A percentile compares a stretch with the other conserved stretches of the same genome.
These are phyloP conservation scores for Caranx melampygus DNA, from an alignment of 2,113 vertebrate genomes.

Conservation along the genomic window DNA sequence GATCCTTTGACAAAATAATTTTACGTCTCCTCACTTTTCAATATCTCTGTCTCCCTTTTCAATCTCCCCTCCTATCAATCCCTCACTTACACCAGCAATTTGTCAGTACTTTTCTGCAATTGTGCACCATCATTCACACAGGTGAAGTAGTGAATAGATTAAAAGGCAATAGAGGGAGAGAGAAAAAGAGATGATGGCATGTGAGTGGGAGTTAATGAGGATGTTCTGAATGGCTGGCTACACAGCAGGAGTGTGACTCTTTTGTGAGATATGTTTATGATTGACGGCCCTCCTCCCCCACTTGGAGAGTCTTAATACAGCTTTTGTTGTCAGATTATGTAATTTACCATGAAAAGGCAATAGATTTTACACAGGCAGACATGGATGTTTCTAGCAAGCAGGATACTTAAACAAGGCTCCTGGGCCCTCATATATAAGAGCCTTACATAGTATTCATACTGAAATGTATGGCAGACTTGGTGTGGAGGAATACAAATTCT, in stretches of 20 bases:
- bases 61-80: background rate
- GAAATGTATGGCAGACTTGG: too few relatives aligned
- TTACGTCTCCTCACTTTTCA: background rate
- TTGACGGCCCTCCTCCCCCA: slow-evolving; percentile 2
- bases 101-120: slow-evolving; percentile 40
- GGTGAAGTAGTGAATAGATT: slow-evolving; percentile 37
- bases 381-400: background rate
- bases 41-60: background rate
- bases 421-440: background rate
- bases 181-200: slow-evolving; percentile 15
- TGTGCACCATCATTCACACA: slow-evolving; percentile 23
- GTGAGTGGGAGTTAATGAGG: slow-evolving; percentile 41
- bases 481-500: too few relatives aligned
- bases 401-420: background rate
- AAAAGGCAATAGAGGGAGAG: slow-evolving; percentile 16
- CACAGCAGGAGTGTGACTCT: slow-evolving; percentile 46
- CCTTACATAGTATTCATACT: too few relatives aligned
- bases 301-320: background rate
- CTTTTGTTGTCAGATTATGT: slow-evolving; percentile 31
- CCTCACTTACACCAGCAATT: slow-evolving; percentile 31
- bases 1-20: slow-evolving; percentile 1
- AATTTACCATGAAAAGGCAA: slow-evolving; percentile 14
- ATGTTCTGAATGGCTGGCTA: slow-evolving; percentile 49
- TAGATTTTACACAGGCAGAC: background rate
- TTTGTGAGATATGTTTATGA: slow-evolving; percentile 33